Base-by-base conservation (phyloP, 1,140 invertebrate genomes). In the Neelides sp. region DNA sequence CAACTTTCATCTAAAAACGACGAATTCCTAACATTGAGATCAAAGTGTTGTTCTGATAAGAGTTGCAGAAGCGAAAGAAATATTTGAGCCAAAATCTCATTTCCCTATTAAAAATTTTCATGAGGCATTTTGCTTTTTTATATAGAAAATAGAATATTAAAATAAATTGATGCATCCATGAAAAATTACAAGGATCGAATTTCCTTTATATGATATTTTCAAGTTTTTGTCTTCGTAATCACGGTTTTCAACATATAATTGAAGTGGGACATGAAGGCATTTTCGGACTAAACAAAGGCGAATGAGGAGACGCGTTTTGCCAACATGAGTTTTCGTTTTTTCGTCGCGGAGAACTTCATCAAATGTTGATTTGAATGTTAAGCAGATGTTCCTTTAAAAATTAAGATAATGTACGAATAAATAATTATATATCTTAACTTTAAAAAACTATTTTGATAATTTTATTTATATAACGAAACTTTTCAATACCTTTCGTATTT, bases 1-100 rank as follows among this genome's bases (percentile, higher is more conserved):
- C 58, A 60, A 12, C 51, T 54, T 41, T 60, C 58, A 36, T 60
- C 58, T 35, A 60, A 30, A 47, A 60, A 60, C 1, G 58, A 51
- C 27, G 51, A 51, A 40, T 60, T 60, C 12, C 27, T 27, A 3
- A 60, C 32, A 41, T 60, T 52, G 24, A 60, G 50, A 5, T n/a
- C 19, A 28, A 60, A 60, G 7, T 48, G 30, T 40, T 54, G 52
- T 35, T 35, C 24, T 28, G 52, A 54, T 8, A 60, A 28, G 26
- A 57, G 58, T 15, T 51, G 39, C 5, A 60, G 20, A 2, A 60
- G 30, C 4, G 58, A 60, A 5, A 54, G 41, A 32, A 60, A 52
- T 3, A 60, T 60, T 30, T 60, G 51, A 0, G 52, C 54, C 12
- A 60, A 46, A 17, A 60, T 60, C 37, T 60, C 58, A 41, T 60